These are phyloP conservation scores for Dipodomys merriami DNA, from an alignment of 2,113 vertebrate genomes.

Conservation along the genomic window DNA sequence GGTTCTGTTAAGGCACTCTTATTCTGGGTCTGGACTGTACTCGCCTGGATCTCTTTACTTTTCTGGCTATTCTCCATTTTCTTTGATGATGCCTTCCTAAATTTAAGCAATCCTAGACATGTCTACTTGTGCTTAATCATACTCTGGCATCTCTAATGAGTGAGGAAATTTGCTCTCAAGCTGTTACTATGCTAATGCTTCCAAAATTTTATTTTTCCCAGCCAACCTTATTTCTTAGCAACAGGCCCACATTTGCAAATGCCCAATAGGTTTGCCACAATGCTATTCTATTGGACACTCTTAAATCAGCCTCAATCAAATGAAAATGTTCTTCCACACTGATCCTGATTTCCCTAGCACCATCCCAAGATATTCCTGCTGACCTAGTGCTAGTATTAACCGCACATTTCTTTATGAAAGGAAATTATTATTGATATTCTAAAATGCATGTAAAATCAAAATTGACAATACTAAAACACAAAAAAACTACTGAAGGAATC, in stretches of 20 bases:
- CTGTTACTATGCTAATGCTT: not conserved
- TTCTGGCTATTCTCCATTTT: not conserved
- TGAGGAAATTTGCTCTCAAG: slow-evolving; percentile 20
- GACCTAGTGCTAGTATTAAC: not conserved
- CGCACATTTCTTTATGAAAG: not conserved
- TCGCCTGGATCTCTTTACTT: not conserved
- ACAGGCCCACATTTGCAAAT: not conserved
- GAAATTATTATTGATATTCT: not conserved
- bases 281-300: not conserved
- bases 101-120: not conserved
- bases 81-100: not conserved
- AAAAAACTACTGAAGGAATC: not conserved
- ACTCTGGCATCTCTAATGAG: not conserved
- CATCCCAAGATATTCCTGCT: not conserved
- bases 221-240: not conserved
- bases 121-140: not conserved
- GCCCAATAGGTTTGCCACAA: not conserved
- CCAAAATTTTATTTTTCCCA: slow-evolving; percentile 30
- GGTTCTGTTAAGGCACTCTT: not conserved
- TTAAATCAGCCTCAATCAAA: slow-evolving; percentile 32
- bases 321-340: not conserved
- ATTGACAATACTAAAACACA: not conserved
- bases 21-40: not conserved
- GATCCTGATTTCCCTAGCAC: not conserved
- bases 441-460: slow-evolving; percentile 46